Percentiles rank a stretch among this genome's conserved stretches.
phyloP scores from a whole-genome alignment of 2,113 vertebrate genomes.

The Mola mola region DNA sequence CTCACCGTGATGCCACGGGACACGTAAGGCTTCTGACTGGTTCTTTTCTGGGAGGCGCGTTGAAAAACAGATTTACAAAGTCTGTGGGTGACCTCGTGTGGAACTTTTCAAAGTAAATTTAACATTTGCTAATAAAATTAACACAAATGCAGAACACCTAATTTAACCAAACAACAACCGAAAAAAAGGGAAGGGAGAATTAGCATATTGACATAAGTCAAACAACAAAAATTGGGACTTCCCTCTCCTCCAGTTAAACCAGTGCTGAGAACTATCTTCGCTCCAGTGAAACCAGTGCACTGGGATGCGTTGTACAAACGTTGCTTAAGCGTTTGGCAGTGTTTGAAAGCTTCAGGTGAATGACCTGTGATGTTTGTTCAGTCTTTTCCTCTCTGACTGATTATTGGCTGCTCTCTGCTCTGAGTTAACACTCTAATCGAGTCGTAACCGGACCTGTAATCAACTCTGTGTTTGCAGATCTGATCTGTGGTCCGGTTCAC shows the following conservation, averaged over 20 bases:
- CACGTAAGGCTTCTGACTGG: neutral
- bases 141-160: neutral
- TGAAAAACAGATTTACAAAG: no score
- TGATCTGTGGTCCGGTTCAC: constrained; percentile 14
- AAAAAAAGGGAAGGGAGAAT: no score
- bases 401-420: neutral
- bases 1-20: constrained; percentile 3
- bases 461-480: constrained; percentile 10
- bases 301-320: constrained; percentile 3
- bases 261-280: neutral
- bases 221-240: no score
- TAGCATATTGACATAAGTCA: no score
- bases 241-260: neutral
- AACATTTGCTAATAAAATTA: no score
- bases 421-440: constrained; percentile 2
- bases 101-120: no score
- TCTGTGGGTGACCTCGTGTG: no score
- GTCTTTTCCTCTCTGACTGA: constrained; percentile 15
- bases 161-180: neutral
- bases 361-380: constrained; percentile 48
- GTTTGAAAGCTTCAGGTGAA: constrained; percentile 22
- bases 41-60: neutral
- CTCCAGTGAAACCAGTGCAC: neutral
- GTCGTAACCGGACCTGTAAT: constrained; percentile 13
- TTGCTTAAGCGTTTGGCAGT: neutral